Base-by-base conservation (phyloP, 1,140 invertebrate species). In the Hylyphantes graminicola region DNA sequence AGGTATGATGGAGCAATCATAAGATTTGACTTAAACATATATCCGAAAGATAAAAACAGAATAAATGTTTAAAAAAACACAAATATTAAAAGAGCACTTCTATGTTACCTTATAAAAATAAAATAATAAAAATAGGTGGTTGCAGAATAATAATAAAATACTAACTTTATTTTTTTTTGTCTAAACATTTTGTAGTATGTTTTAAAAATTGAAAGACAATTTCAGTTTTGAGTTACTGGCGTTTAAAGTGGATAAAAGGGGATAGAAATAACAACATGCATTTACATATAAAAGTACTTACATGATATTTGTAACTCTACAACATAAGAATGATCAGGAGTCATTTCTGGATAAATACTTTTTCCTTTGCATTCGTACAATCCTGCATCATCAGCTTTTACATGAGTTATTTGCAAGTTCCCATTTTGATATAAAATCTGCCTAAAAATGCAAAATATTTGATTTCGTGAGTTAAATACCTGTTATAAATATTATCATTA, bases 251-350 rank as follows among this genome's bases (percentile, higher is more conserved):
- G 35, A 35, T 35, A 63, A 70, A 72, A 81, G 54, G 35, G 15
- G 48, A 55, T 13, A 4, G 21, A 80, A 63, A 77, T 12, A 2
- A 67, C 21, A 67, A 1, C 7, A 67, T 6, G 17, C 1, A 61
- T 61, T 67, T 8, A 67, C 35, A 35, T 35, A 35, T 35, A 21
- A 48, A 48, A n/a, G 12, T 15, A 88, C 92, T 93, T 91, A 94
- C 94, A 93, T 64, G 93, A 92, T 81, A 94, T 89, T 87, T 91
- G 90, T 17, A 94, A 88, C 87, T 94, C 91, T 9, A 93, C 92
- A 9, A 92, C 92, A 88, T 93, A 94, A 72, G 91, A 92, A 88
- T 93, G 92, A 17, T 88, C 87, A 21, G 91, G 90, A 87, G 90
- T 90, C 0, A 89, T 90, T 21, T 89, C 91, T 76, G 92, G 91